Base-by-base conservation (phyloP, 2,113 vertebrate genomes). In the Macaca nemestrina region DNA sequence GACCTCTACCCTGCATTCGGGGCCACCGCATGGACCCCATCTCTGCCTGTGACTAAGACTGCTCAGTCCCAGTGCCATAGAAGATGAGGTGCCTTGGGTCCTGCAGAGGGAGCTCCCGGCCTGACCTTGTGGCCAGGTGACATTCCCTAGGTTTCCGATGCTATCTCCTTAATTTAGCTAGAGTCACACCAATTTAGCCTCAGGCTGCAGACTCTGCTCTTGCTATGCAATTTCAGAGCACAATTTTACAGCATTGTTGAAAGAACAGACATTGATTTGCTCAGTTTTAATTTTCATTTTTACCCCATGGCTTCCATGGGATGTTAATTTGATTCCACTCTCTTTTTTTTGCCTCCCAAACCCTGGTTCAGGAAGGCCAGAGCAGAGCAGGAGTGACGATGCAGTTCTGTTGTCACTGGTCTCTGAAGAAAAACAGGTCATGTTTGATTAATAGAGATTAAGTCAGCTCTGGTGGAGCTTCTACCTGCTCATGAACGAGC, bases 391-490 rank as follows among this genome's bases (percentile, higher is more conserved):
- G 95, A 81, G 32, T 61, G 82, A 16, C 8, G 35, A 87, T 48
- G 17, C 16, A 23, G 25, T 78, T 94, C 43, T 84, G 52, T 57
- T 11, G 43, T 90, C 67, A 76, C 80, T 81, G 0, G 8, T 59
- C 76, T 94, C 83, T 70, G 43, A 82, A 79, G 96, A 73, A 94
- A 88, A 96, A 76, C 85, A 67, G 81, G 67, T 78, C 78, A 0
- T 43, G 17, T 88, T 90, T 79, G 86, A 92, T 78, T 43, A 82
- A n/a, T 16, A 59, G 78, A 84, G 86, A 81, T 82, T 40, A 67
- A 94, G 86, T 95, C 85, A 64, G 85, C 40, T 40, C 86, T 88
- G 94, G 88, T 16, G 9, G 93, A 68, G 72, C 1, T 57, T 61
- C n/a, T 59, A 81, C 80, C 75, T 52, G 93, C 96, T 81, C 45